Percentiles rank a stretch among this genome's conserved stretches.
These are phyloP conservation scores for Parnassius glacialis DNA, from an alignment of 2,888 invertebrate species.

Conservation along the genomic window DNA sequence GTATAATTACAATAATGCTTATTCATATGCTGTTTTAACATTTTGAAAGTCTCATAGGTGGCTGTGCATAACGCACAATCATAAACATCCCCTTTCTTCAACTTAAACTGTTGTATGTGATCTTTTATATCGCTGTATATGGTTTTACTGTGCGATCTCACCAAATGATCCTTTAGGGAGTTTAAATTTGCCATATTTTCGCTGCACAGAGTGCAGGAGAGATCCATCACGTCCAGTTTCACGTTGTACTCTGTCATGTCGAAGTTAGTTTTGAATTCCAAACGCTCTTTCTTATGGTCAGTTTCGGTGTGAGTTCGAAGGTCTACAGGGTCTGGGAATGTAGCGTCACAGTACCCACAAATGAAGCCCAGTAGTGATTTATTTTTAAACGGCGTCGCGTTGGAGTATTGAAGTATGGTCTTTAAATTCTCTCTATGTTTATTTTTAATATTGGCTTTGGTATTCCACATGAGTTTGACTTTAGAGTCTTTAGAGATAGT, in stretches of 20 bases:
- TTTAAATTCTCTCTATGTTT: slow-evolving; percentile 60
- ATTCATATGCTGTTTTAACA: slow-evolving; percentile 72
- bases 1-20: slow-evolving; percentile 61
- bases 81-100: slow-evolving; percentile 59
- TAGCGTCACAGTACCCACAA: slow-evolving; percentile 57
- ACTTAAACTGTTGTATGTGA: slow-evolving; percentile 60
- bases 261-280: slow-evolving; percentile 49
- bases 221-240: slow-evolving; percentile 51
- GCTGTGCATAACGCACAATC: slow-evolving; percentile 62
- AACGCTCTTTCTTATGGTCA: slow-evolving; percentile 46
- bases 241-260: slow-evolving; percentile 55
- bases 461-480: slow-evolving; percentile 45
- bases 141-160: slow-evolving; percentile 45
- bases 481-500: slow-evolving; percentile 39
- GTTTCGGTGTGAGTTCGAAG: slow-evolving; percentile 44
- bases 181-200: slow-evolving; percentile 42
- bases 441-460: slow-evolving; percentile 38
- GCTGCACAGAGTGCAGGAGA: slow-evolving; percentile 52
- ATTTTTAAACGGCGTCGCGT: slow-evolving; percentile 60
- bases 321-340: slow-evolving; percentile 58
- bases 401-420: slow-evolving; percentile 57
- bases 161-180: slow-evolving; percentile 52
- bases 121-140: slow-evolving; percentile 62
- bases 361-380: slow-evolving; percentile 56
- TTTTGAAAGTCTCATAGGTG: slow-evolving; percentile 68